These are phyloP conservation scores for Morone chrysops DNA, from an alignment of 2,113 vertebrate species.

Conservation along the genomic window DNA sequence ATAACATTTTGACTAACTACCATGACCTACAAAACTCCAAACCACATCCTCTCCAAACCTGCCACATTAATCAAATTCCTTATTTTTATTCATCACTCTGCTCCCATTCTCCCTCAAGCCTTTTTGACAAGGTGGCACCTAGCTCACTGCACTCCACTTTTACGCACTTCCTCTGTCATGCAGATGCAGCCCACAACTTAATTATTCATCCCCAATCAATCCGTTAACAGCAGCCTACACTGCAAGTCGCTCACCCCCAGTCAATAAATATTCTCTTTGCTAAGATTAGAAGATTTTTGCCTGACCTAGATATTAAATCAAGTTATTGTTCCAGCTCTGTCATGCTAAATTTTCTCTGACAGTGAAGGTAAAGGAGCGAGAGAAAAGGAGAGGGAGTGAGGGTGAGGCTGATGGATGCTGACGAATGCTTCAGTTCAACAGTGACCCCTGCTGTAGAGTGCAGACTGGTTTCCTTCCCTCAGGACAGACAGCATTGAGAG, in stretches of 20 bases:
- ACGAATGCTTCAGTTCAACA: constrained; percentile 72
- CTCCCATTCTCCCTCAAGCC: constrained; percentile 37
- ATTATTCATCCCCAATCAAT: constrained; percentile 69
- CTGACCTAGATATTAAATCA: constrained; percentile 82
- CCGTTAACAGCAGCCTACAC: constrained; percentile 55
- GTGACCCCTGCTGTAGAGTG: constrained; percentile 80
- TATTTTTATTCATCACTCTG: constrained; percentile 62
- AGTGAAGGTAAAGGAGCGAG: constrained; percentile 16
- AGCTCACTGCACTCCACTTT: constrained; percentile 14
- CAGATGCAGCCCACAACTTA: constrained; percentile 55
- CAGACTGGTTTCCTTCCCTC: constrained; percentile 4
- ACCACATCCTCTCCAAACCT: constrained; percentile 33
- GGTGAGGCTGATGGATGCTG: not conserved
- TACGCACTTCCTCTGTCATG: constrained; percentile 57
- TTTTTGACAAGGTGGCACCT: constrained; percentile 53
- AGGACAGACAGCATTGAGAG: not conserved
- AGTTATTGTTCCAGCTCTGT: constrained; percentile 71
- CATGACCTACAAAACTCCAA: constrained; percentile 55
- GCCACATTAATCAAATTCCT: constrained; percentile 50
- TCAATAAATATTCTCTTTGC: constrained; percentile 82
- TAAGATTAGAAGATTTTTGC: constrained; percentile 77
- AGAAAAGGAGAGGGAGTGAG: not conserved
- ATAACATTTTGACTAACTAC: constrained; percentile 29
- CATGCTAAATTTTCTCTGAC: constrained; percentile 57
- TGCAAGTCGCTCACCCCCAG: constrained; percentile 53